Evolutionary conservation across 2,888 invertebrate genomes (phyloP), one percentile per base, ranked within the genome.

Genomic region (Drosophila colorata): DNA sequence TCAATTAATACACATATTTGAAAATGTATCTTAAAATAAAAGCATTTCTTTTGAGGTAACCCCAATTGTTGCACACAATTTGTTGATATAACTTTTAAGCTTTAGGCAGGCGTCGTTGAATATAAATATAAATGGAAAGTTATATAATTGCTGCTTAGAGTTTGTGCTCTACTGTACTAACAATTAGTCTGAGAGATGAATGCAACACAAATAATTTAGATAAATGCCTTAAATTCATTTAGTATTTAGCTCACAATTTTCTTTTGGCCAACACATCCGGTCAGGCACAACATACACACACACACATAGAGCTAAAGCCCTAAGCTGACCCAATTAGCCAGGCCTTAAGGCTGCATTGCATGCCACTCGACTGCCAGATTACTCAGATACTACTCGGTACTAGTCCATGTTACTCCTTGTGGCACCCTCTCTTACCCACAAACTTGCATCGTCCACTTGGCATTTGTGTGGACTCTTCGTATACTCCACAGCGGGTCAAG

Each of bases 251-350:
- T 60, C 51, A 49, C 67, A 74, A 65, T 66, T 52, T 58, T 67
- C 73, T 73, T 40, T 20, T 65, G 78, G 51, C 78, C 68, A 66
- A 46, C 74, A 74, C 60, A 71, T 71, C 72, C 80, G 66, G 38
- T 46, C 66, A 40, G 72, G 40, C 28, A 11, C 16, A 46, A 23
- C 41, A 57, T 47, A 33, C 33, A 28, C 38, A 16, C 38, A 14
- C 53, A 33, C 23, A 43, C 37, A 25, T n/a, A 3, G 13, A 35
- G 28, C 6, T 53, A 43, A 25, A 47, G 52, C 67, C 64, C 51
- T 68, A 68, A 85, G 72, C 75, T 82, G 88, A 85, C 76, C 81
- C 82, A 82, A 85, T 87, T 82, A 87, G 69, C 65, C 41, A 23
- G 59, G 65, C 53, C 61, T 44, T 28, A 61, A 43, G 60, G 69